A percentile compares a stretch with the other conserved stretches of the same genome.
Evolutionary conservation across 2,797 vertebrate genomes (phyloP).

Genomic region (Hippopotamyrus pictus): DNA sequence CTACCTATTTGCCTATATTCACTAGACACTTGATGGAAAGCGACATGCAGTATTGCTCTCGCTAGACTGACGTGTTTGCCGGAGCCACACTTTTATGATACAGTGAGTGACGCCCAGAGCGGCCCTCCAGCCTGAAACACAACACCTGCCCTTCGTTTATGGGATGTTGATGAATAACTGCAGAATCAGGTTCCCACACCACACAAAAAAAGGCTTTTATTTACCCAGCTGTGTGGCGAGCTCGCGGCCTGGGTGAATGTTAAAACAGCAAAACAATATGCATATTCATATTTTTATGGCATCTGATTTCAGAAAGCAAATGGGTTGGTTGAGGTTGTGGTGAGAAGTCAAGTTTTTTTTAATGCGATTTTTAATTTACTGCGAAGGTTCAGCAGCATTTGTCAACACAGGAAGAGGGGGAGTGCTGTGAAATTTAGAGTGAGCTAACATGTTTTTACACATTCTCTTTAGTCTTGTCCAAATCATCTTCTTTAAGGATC

Average conservation of each 20-base stretch:
- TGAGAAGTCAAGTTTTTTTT: background rate
- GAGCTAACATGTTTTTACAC: background rate
- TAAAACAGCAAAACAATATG: constrained; percentile 20
- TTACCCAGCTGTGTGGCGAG: constrained; percentile 21
- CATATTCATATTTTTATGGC: constrained; percentile 14
- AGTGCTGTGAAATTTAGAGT: background rate
- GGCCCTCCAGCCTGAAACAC: constrained; percentile 15
- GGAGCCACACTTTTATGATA: background rate
- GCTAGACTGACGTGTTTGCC: constrained; percentile 13
- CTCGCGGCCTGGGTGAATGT: background rate
- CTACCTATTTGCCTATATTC: background rate
- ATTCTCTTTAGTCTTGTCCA: background rate
- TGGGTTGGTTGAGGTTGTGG: background rate
- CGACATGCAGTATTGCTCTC: background rate
- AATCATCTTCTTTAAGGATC: background rate
- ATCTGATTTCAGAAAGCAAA: constrained; percentile 7
- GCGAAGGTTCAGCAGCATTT: background rate
- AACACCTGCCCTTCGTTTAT: constrained; percentile 24
- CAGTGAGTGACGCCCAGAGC: background rate
- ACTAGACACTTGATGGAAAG: background rate
- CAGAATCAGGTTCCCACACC: constrained; percentile 23
- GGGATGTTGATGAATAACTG: constrained; percentile 20
- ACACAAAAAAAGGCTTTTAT: constrained; percentile 23
- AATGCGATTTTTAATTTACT: background rate
- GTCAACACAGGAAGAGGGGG: background rate